Conservation (phyloP, 2,797 vertebrate genomes). For the Fundulus diaphanus region DNA sequence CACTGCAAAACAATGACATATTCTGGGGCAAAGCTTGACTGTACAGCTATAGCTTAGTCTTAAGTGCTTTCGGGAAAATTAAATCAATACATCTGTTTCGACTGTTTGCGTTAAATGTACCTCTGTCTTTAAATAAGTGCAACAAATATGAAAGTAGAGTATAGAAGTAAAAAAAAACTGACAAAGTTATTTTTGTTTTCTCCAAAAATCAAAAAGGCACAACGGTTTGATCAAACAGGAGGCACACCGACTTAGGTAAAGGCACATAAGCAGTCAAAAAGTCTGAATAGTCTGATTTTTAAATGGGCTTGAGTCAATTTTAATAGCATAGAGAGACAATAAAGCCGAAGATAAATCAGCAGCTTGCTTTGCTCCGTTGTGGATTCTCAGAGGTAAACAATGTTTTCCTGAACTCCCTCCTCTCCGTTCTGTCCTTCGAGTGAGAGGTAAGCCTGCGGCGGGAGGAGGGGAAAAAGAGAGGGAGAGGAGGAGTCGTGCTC, state of each 20-base stretch:
- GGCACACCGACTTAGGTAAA: constrained; percentile 43
- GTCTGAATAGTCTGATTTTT: constrained; percentile 19
- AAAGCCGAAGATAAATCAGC: constrained; percentile 32
- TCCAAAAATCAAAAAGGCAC: constrained; percentile 64
- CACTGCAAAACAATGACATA: constrained; percentile 31
- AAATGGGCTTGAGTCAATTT: constrained; percentile 5
- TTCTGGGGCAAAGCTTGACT: constrained; percentile 13
- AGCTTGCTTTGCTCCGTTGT: constrained; percentile 11
- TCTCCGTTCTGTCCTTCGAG: constrained; percentile 76
- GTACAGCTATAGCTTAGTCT: constrained; percentile 35
- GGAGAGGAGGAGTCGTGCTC: constrained; percentile 62
- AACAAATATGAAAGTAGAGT: constrained; percentile 28
- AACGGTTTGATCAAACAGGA: constrained; percentile 43
- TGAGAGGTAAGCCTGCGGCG: constrained; percentile 67
- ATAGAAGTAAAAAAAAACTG: constrained; percentile 18
- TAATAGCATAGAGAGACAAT: constrained; percentile 17
- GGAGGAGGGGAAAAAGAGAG: constrained; percentile 67
- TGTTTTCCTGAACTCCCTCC: constrained; percentile 79
- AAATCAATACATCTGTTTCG: constrained; percentile 11
- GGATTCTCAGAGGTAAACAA: constrained; percentile 76
- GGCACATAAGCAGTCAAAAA: constrained; percentile 48
- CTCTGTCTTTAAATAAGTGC: constrained; percentile 49
- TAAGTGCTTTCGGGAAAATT: constrained; percentile 64
- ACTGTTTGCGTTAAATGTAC: constrained; percentile 23
- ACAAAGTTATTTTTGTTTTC: constrained; percentile 29